Percentiles rank a stretch among this genome's conserved stretches.
phyloP scores from a whole-genome alignment of 1,140 invertebrate genomes.

The Drosophila hydei region DNA sequence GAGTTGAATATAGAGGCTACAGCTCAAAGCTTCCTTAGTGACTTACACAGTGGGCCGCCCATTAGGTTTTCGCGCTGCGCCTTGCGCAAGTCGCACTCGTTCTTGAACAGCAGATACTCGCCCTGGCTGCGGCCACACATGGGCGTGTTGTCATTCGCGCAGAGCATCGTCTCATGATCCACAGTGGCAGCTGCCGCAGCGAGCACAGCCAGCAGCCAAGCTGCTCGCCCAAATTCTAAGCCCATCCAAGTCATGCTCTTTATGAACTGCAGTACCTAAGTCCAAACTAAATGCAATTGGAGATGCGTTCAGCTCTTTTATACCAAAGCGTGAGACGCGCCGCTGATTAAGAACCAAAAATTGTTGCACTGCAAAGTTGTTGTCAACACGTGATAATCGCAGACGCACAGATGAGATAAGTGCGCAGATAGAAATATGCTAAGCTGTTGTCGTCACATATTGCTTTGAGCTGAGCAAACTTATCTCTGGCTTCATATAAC shows the following conservation, averaged over 20 bases:
- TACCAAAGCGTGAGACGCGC: slow-evolving; percentile 34
- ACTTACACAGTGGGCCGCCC: slow-evolving; percentile 58
- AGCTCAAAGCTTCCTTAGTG: neutral
- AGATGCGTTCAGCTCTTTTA: slow-evolving; percentile 57
- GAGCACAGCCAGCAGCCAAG: slow-evolving; percentile 23
- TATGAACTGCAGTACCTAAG: slow-evolving; percentile 19
- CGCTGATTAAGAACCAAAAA: slow-evolving; percentile 16
- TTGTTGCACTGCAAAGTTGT: neutral
- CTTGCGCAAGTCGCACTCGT: slow-evolving; percentile 67
- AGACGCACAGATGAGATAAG: neutral
- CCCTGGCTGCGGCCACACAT: slow-evolving; percentile 47
- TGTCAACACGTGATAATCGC: slow-evolving; percentile 36
- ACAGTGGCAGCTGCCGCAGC: neutral
- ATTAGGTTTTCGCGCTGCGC: slow-evolving; percentile 60
- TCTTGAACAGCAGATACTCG: slow-evolving; percentile 66
- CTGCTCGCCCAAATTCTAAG: neutral
- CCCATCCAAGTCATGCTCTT: slow-evolving; percentile 39
- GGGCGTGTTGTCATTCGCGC: slow-evolving; percentile 61
- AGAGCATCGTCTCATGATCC: slow-evolving; percentile 35
- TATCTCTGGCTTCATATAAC: too few species aligned
- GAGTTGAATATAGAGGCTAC: neutral
- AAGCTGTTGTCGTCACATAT: neutral
- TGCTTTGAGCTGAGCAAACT: too few species aligned
- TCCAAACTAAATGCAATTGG: slow-evolving; percentile 61
- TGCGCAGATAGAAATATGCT: neutral